Evolutionary conservation across 2,797 vertebrate genomes (phyloP), one percentile per base, ranked within the genome.

Genomic region (Merluccius polli): DNA sequence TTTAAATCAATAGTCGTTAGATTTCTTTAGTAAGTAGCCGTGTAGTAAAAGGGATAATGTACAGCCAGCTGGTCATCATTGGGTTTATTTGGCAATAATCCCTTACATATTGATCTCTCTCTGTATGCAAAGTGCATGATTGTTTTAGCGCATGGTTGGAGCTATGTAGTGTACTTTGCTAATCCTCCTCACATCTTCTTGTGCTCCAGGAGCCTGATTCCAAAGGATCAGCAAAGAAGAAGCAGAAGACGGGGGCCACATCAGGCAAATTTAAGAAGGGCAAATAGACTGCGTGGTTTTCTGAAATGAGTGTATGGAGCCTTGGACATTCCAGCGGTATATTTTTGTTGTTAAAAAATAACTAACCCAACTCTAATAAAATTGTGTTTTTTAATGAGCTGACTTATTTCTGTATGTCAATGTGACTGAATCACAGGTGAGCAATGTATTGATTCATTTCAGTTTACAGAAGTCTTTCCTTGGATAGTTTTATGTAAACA

Each of bases 201-300:
- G 27, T 29, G 35, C 4, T 2, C 70, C 21, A 95, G 92, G 95
- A 95, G 73, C 93, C 94, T 0, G 95, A 97, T 71, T 52, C 86
- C 18, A 98, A 98, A 90, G 96, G 96, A 0, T 87, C 95, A 0
- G 90, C 95, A 0, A 98, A 95, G 89, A 99, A 99, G 90, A 99
- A 96, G 87, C 92, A 94, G 80, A 98, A 98, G 91, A 90, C 92
- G 0, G 80, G 82, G 1, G 81, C 91, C 0, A 75, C 92, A 0
- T 68, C 93, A 0, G 80, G 94, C 11, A 98, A 96, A 84, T 91
- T 95, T 74, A 96, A 85, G 75, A 96, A 92, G 82, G 91, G 92
- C 0, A 98, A 96, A 87, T 97, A 93, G 82, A 77, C 18, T 24
- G 21, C 24, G 69, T 30, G 24, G 24, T 65, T 65, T n/a, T 27